These are phyloP conservation scores for Ondatra zibethicus DNA, from an alignment of 2,113 vertebrate genomes.

Conservation along the genomic window DNA sequence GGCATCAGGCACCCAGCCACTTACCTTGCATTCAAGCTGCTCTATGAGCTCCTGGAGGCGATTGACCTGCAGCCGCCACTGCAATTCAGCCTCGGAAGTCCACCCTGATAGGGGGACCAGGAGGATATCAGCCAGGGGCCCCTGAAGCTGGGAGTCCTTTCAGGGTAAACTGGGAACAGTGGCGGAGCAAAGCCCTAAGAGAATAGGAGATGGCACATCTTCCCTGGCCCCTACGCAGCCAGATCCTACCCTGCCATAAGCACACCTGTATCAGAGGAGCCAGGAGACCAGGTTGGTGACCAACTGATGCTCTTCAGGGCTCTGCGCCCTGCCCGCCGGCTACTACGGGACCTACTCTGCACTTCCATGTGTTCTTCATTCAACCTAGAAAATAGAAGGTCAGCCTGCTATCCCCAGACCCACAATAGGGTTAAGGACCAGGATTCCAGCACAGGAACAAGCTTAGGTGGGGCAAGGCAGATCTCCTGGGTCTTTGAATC, in stretches of 20 bases:
- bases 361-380: conserved; percentile 70
- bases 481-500: neutral
- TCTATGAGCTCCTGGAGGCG: conserved; percentile 96
- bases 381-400: conserved; percentile 52
- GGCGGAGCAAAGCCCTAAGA: neutral
- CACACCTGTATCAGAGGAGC: conserved; percentile 90
- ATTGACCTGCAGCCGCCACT: conserved; percentile 95
- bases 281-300: conserved; percentile 88
- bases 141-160: neutral
- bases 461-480: neutral
- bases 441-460: neutral
- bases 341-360: conserved; percentile 64
- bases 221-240: neutral
- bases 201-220: neutral
- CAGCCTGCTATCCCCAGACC: neutral
- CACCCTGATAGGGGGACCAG: conserved; percentile 82
- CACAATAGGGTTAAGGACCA: neutral
- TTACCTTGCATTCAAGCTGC: conserved; percentile 96
- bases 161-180: neutral
- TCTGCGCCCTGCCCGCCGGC: conserved; percentile 90
- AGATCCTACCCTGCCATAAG: conserved; percentile 70
- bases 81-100: conserved; percentile 88
- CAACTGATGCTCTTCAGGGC: conserved; percentile 89
- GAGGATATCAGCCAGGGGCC: neutral
- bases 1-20: neutral